Base-by-base conservation (phyloP, 2,888 invertebrate species). In the Parochlus steinenii region DNA sequence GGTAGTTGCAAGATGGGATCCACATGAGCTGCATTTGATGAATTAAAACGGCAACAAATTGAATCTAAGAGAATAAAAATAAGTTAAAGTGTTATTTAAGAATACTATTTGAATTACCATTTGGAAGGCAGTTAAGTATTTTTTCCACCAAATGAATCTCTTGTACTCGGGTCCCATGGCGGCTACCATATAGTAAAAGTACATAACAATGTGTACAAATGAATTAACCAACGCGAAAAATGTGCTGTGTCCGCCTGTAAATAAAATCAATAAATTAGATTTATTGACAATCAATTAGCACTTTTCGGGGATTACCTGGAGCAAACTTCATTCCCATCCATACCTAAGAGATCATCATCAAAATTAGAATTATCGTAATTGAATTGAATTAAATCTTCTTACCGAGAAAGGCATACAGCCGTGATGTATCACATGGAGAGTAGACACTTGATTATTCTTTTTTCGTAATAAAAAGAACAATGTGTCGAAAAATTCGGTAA, bases 71-170 rank as follows among this genome's bases (percentile, higher is more conserved):
- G 40, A 38, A 44, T 40, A 42, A 39, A 38, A 12, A n/a, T n/a
- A n/a, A n/a, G n/a, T n/a, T n/a, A n/a, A n/a, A n/a, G n/a, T n/a
- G n/a, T n/a, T n/a, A n/a, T n/a, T n/a, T n/a, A n/a, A n/a, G n/a
- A n/a, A n/a, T n/a, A n/a, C n/a, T n/a, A n/a, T n/a, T n/a, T n/a
- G n/a, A n/a, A n/a, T 61, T 67, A 87, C 87, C 78, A 95, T 90
- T 67, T 93, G 93, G 65, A 93, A 77, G 44, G 77, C 75, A 39
- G 93, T 93, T 49, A 95, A 73, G 60, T 93, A 85, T 53, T 85
- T 89, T 64, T 93, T 95, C 93, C 93, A 95, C 93, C 93, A 93
- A 47, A 92, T 78, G 58, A 74, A 92, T 58, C 86, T 87, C 61
- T 86, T 85, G 61, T 83, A 92, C 52, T 72, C 64, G 26, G 92